Evolutionary conservation across 2,797 vertebrate species (phyloP), one percentile per base, ranked within the genome.

Genomic region (Danio choprae): DNA sequence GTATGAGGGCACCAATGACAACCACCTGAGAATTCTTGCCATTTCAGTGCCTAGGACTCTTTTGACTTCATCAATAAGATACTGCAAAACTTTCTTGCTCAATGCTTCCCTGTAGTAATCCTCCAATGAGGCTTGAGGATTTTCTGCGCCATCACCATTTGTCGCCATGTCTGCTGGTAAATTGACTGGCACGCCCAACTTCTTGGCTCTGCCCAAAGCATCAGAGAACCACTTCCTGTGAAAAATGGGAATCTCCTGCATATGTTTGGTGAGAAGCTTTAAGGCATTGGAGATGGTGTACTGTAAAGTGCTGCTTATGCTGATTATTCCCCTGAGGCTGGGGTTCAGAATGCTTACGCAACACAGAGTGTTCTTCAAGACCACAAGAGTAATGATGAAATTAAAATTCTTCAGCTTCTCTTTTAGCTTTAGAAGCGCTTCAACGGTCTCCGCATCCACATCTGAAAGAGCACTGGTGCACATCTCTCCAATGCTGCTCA

Each of bases 141-240:
- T 77, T 0, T 93, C 77, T 79, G 63, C 94, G n/a, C 90, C 89
- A 8, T 93, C 93, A 7, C 84, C 79, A 2, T 93, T 91, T 6
- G 90, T 85, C 46, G 92, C 87, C 13, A 86, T 86, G 64, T 91
- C 93, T 56, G 95, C 95, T 0, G 97, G 96, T 69, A 95, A 92
- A 12, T 87, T 94, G 81, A 97, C 90, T 65, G 95, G 92, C 69
- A 97, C 94, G 38, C 95, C 95, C 68, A 99, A 91, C 87, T 97
- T 98, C 73, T 94, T 90, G 18, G 97, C 97, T 81, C 98, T 87
- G 76, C 94, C 93, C 6, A 95, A 94, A 11, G 96, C 97, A 77
- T 99, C 97, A 13, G 98, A 96, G 84, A 98, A 97, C 97, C 98
- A 99, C 84, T 98, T 99, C 59, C 97, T 95, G 77, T 99, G 96